A percentile compares a stretch with the other conserved stretches of the same genome.
Evolutionary conservation across 2,113 vertebrate species (phyloP).

Genomic region (Salminus brasiliensis): DNA sequence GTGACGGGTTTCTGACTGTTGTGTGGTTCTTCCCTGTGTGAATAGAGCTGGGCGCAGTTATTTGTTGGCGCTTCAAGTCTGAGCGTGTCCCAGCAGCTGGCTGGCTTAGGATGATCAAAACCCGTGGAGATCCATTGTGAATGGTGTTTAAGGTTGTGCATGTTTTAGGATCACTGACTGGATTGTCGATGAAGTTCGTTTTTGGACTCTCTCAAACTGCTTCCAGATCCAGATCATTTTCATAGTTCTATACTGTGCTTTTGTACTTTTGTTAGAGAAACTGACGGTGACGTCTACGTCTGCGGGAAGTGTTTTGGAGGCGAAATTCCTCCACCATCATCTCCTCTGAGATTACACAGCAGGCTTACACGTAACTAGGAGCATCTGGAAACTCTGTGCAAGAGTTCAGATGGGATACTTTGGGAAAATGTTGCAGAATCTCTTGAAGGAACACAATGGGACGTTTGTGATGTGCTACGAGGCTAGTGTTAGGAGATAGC

Average conservation of each 20-base stretch:
- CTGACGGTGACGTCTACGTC: neutral
- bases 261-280: neutral
- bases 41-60: constrained; percentile 28
- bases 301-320: neutral
- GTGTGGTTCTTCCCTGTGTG: constrained; percentile 8
- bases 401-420: neutral
- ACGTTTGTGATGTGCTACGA: neutral
- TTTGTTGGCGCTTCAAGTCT: constrained; percentile 39
- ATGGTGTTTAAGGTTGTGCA: too few relatives aligned
- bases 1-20: constrained; percentile 9
- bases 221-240: neutral
- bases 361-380: neutral
- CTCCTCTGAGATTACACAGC: neutral
- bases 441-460: neutral
- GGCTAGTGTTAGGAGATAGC: too few relatives aligned
- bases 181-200: too few relatives aligned
- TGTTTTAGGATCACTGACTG: too few relatives aligned
- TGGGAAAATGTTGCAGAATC: neutral
- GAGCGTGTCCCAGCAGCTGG: constrained; percentile 39
- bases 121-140: neutral
- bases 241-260: too few relatives aligned
- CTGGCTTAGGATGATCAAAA: neutral
- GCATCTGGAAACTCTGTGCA: neutral
- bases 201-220: neutral
- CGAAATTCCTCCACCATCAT: neutral